These are phyloP conservation scores for Setipinna tenuifilis DNA, from an alignment of 2,797 vertebrate genomes.

Conservation along the genomic window DNA sequence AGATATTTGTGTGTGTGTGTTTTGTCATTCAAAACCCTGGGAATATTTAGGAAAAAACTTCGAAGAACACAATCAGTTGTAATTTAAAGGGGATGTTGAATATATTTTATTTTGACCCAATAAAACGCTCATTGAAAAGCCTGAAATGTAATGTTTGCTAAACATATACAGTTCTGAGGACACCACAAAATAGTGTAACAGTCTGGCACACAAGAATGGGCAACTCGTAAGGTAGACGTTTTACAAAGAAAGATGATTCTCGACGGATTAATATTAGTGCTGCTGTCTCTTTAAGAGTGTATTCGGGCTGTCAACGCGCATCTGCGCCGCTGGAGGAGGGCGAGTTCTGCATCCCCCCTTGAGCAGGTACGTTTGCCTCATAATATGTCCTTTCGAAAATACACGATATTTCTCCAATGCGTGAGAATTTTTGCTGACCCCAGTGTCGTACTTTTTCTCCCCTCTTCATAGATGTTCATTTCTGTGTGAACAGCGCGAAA, in stretches of 20 bases:
- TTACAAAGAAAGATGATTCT: neutral
- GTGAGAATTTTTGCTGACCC: neutral
- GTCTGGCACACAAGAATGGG: neutral
- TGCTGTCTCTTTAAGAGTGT: slow-evolving; percentile 70
- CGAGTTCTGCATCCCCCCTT: slow-evolving; percentile 23
- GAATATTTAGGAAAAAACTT: neutral
- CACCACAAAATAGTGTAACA: neutral
- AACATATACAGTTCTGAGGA: neutral
- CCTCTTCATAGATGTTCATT: slow-evolving; percentile 52
- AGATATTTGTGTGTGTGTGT: neutral
- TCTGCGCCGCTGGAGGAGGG: slow-evolving; percentile 12
- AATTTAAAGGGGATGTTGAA: neutral
- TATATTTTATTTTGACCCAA: neutral
- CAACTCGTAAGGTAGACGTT: too few species aligned
- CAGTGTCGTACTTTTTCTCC: neutral
- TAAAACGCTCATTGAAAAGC: too few species aligned
- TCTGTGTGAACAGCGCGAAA: slow-evolving; percentile 26
- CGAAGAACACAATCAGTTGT: neutral
- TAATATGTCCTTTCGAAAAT: slow-evolving; percentile 34
- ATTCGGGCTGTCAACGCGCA: slow-evolving; percentile 65
- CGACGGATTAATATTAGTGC: slow-evolving; percentile 38
- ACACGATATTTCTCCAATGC: slow-evolving; percentile 11
- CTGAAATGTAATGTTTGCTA: too few species aligned
- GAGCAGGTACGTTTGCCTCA: slow-evolving; percentile 27
- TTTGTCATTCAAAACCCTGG: too few species aligned